These are phyloP conservation scores for Drosophila nannoptera DNA, from an alignment of 1,140 invertebrate genomes.

Conservation along the genomic window DNA sequence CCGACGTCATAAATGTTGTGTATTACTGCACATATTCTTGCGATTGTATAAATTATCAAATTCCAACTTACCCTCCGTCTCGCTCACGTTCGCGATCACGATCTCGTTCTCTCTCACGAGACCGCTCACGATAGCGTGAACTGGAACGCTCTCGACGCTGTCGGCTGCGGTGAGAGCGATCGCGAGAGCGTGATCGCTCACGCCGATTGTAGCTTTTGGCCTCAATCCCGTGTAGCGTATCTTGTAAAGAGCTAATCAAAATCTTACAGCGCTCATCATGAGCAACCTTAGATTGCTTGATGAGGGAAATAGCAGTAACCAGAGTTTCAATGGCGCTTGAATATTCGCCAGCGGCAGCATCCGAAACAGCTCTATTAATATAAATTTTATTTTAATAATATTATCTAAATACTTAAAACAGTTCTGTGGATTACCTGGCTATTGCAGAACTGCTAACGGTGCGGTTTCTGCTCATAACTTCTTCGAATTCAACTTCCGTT, in stretches of 20 bases:
- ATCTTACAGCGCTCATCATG: slow-evolving; percentile 99
- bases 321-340: slow-evolving; percentile 98
- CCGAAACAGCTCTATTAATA: slow-evolving; percentile 90
- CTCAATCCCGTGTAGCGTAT: slow-evolving; percentile 90
- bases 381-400: background rate
- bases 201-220: slow-evolving; percentile 78
- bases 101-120: slow-evolving; percentile 84
- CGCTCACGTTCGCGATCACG: slow-evolving; percentile 85
- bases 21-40: background rate
- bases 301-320: slow-evolving; percentile 98
- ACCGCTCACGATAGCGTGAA: slow-evolving; percentile 86
- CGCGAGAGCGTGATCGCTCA: slow-evolving; percentile 85
- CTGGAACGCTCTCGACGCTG: slow-evolving; percentile 88
- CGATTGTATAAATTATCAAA: background rate
- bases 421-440: slow-evolving; percentile 80
- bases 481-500: slow-evolving; percentile 97
- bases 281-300: slow-evolving; percentile 98
- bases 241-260: slow-evolving; percentile 96
- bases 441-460: slow-evolving; percentile 98
- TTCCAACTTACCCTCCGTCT: slow-evolving; percentile 80
- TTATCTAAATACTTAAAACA: background rate
- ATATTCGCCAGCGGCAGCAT: slow-evolving; percentile 98
- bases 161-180: slow-evolving; percentile 85
- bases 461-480: slow-evolving; percentile 97
- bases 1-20: background rate